Evolutionary conservation across 2,797 vertebrate genomes (phyloP).

Genomic region (Pipistrellus kuhlii): DNA sequence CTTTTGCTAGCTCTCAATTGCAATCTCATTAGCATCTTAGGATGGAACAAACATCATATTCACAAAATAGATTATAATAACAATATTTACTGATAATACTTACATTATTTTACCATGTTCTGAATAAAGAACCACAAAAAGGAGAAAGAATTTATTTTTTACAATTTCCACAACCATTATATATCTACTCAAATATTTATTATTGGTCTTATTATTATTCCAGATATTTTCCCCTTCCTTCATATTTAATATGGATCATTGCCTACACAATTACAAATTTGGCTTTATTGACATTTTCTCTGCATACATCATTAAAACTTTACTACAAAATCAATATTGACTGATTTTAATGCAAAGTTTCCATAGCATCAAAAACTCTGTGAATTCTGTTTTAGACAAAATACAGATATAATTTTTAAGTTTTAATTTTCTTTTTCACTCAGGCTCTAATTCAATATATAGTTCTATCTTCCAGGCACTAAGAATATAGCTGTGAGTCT

Average conservation of each 20-base stretch:
- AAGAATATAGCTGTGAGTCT: not conserved
- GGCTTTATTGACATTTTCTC: constrained; percentile 58
- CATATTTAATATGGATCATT: constrained; percentile 60
- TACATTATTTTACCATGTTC: constrained; percentile 2
- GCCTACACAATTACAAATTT: constrained; percentile 64
- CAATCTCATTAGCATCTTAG: not conserved
- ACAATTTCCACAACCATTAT: constrained; percentile 4
- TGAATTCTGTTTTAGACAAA: constrained; percentile 46
- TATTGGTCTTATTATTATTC: constrained; percentile 43
- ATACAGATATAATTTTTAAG: not conserved
- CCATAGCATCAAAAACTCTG: not conserved
- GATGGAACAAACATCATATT: constrained; percentile 13
- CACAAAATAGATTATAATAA: not conserved
- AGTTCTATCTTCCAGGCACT: not conserved
- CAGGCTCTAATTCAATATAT: not conserved
- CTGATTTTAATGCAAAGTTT: constrained; percentile 53
- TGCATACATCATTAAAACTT: constrained; percentile 63
- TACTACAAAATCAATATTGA: constrained; percentile 57
- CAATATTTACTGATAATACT: not conserved
- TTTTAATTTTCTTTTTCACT: not conserved
- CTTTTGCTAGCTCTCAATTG: not conserved
- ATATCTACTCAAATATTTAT: constrained; percentile 60
- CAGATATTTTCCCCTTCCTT: constrained; percentile 36
- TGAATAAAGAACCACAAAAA: constrained; percentile 46
- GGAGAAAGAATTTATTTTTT: not conserved